These are phyloP conservation scores for Polylopha cassiicola DNA, from an alignment of 2,888 invertebrate species.

Conservation along the genomic window DNA sequence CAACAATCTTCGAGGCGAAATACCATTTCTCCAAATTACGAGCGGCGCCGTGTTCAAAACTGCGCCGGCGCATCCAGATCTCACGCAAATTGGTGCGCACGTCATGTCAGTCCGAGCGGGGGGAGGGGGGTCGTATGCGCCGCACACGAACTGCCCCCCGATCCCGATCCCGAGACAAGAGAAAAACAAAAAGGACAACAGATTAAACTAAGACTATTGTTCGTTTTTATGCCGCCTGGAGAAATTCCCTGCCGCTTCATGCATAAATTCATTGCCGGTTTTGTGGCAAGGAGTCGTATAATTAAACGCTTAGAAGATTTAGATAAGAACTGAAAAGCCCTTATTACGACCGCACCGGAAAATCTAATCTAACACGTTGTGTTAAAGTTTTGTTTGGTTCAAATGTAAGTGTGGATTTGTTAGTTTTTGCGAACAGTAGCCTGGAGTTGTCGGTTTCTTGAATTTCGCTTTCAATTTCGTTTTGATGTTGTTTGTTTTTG, in stretches of 20 bases:
- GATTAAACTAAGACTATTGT: slow-evolving; percentile 75
- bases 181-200: slow-evolving; percentile 43
- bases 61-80: slow-evolving; percentile 33
- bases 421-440: slow-evolving; percentile 52
- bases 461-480: slow-evolving; percentile 43
- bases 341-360: slow-evolving; percentile 30
- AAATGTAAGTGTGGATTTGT: slow-evolving; percentile 16
- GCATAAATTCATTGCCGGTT: slow-evolving; percentile 73
- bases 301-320: slow-evolving; percentile 60
- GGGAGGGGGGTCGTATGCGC: slow-evolving; percentile 39
- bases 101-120: slow-evolving; percentile 37
- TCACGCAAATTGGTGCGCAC: slow-evolving; percentile 50
- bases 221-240: slow-evolving; percentile 55
- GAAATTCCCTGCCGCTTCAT: slow-evolving; percentile 64
- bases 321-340: slow-evolving; percentile 44
- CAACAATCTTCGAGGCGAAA: too few relatives aligned
- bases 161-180: slow-evolving; percentile 50
- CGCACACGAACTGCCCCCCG: slow-evolving; percentile 62
- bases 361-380: slow-evolving; percentile 31
- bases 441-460: slow-evolving; percentile 48
- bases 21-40: slow-evolving; percentile 34
- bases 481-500: slow-evolving; percentile 41
- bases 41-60: slow-evolving; percentile 9
- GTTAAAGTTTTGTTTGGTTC: slow-evolving; percentile 40
- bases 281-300: slow-evolving; percentile 57